Conservation (phyloP, 2,888 invertebrate genomes). For the Helicoverpa assulta region DNA sequence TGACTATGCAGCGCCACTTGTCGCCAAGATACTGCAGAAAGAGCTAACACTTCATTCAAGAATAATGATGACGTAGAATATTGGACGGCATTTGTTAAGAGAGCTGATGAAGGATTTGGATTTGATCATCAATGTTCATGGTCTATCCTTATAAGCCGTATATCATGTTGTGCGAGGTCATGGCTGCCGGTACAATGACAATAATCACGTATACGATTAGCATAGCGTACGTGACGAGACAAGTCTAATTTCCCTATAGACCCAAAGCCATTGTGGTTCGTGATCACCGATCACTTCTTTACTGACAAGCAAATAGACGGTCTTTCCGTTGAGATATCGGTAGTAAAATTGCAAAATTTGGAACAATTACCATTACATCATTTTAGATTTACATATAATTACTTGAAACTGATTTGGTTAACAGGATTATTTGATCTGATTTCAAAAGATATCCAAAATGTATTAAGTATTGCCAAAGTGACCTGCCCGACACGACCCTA, state of each 20-base stretch:
- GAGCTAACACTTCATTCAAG: too few species aligned
- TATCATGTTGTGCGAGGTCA: conserved; percentile 15
- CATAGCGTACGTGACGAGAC: conserved; percentile 32
- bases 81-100: background rate
- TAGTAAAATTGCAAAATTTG: background rate
- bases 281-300: background rate
- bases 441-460: too few species aligned
- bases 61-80: background rate
- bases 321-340: background rate
- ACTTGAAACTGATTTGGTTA: too few species aligned
- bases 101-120: background rate
- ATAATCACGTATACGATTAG: conserved; percentile 30
- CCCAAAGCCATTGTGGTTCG: background rate
- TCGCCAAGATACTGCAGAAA: too few species aligned
- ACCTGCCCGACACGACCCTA: too few species aligned
- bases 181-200: conserved; percentile 3
- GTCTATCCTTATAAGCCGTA: background rate
- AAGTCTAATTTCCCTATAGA: background rate
- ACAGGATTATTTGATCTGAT: too few species aligned
- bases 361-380: too few species aligned
- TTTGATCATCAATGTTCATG: background rate
- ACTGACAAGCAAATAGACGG: background rate
- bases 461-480: too few species aligned
- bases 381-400: too few species aligned
- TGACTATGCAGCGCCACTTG: too few species aligned